Percentiles rank a stretch among this genome's conserved stretches.
Evolutionary conservation across 2,888 invertebrate species (phyloP).

Genomic region (Lycia hirtaria): DNA sequence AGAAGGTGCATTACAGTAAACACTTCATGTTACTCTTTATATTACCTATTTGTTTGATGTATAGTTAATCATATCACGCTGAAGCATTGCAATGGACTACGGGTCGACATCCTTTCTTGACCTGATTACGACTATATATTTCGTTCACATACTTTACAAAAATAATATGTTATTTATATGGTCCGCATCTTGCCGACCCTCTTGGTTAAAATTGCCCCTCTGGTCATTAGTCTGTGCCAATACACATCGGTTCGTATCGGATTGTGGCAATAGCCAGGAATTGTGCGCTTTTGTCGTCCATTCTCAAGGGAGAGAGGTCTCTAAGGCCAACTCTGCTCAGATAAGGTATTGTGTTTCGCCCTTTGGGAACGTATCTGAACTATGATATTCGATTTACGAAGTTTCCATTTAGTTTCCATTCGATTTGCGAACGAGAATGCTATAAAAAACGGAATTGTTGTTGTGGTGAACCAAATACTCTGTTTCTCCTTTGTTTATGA

Average conservation of each 20-base stretch:
- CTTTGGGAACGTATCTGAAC: slow-evolving; percentile 4
- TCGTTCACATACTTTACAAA: too few species aligned
- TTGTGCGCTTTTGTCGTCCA: slow-evolving; percentile 41
- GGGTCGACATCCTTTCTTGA: too few species aligned
- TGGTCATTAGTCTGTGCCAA: slow-evolving; percentile 17
- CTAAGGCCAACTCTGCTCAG: slow-evolving; percentile 23
- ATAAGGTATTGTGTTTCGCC: slow-evolving; percentile 35
- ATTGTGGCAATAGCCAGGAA: slow-evolving; percentile 32
- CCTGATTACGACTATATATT: too few species aligned
- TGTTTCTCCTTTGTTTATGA: not conserved
- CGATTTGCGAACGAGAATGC: slow-evolving; percentile 7
- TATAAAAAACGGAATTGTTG: not conserved
- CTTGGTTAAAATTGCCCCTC: not conserved
- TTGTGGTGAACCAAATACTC: not conserved
- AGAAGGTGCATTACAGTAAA: too few species aligned
- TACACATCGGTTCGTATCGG: slow-evolving; percentile 40
- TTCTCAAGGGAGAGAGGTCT: slow-evolving; percentile 35
- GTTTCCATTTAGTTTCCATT: slow-evolving; percentile 10
- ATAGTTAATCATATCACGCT: too few species aligned
- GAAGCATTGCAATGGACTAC: too few species aligned
- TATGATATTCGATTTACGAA: slow-evolving; percentile 18
- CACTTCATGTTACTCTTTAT: too few species aligned
- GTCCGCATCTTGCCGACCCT: not conserved
- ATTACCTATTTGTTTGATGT: too few species aligned
- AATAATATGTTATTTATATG: too few species aligned